These are phyloP conservation scores for Polietes domitor DNA, from an alignment of 2,888 invertebrate genomes.

Conservation along the genomic window DNA sequence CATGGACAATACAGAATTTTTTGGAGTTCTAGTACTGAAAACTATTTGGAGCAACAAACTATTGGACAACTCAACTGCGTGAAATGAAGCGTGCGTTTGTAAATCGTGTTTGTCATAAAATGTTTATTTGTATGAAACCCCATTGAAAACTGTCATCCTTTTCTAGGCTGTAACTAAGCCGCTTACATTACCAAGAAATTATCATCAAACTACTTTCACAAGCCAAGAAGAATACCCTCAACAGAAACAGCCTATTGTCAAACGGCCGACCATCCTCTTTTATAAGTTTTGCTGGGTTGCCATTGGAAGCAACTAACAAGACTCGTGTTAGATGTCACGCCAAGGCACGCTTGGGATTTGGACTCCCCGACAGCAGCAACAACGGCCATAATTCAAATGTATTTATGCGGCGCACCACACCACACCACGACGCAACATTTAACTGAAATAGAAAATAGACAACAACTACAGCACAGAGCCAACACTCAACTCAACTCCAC, in stretches of 20 bases:
- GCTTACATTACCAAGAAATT: no score
- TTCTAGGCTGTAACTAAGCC: no score
- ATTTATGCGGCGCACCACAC: conserved; percentile 17
- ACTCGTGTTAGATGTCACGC: conserved; percentile 55
- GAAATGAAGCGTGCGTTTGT: no score
- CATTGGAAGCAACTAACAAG: not conserved
- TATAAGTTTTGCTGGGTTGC: not conserved
- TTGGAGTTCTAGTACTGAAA: no score
- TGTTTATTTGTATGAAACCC: no score
- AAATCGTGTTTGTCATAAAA: no score
- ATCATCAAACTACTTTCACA: no score
- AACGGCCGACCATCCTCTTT: not conserved
- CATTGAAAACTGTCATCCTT: no score
- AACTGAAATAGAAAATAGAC: conserved; percentile 9
- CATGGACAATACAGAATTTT: no score
- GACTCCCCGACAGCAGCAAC: not conserved
- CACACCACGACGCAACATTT: conserved; percentile 17
- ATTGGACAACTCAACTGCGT: no score
- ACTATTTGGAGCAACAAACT: no score
- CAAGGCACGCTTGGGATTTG: conserved; percentile 24
- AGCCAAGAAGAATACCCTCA: not conserved
- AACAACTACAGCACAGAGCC: not conserved
- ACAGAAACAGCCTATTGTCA: not conserved
- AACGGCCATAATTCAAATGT: not conserved
- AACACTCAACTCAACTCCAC: not conserved